Evolutionary conservation across 2,113 vertebrate species (phyloP), one percentile per base, ranked within the genome.

Genomic region (Antigone vipio): DNA sequence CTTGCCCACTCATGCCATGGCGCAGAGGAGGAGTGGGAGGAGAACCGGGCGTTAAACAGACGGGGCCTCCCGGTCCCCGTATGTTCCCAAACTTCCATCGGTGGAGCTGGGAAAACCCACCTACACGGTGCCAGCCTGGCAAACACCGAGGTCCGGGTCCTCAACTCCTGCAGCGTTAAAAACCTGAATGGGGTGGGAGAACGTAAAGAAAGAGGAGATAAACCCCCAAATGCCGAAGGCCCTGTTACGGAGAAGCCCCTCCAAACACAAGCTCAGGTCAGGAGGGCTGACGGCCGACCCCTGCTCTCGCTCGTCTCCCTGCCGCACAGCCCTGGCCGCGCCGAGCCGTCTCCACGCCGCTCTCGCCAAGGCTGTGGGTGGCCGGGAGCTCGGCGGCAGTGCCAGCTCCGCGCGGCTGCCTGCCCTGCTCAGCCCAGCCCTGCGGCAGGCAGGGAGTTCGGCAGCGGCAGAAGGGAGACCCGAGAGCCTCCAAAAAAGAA

Each of bases 281-380:
- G 20, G 35, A 14, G 6, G 35, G 49, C 19, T 5, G 47, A 6
- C 10, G 23, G 12, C 6, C 2, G n/a, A 7, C 11, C 66, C 35
- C 74, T 29, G 40, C 62, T 4, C 17, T 6, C n/a, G 2, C 49
- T 13, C 67, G 0, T 8, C 24, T 26, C 45, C 53, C 35, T 3
- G 12, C 17, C 3, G 4, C n/a, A 2, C 18, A 4, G 49, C 42
- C 5, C 14, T 0, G 56, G 58, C 30, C 0, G 4, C 47, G 82
- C 69, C 21, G 49, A 64, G 88, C 79, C 5, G 0, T 50, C 75
- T 17, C 79, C 1, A 0, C 1, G 40, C 66, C 47, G 76, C 76
- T 8, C 2, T 66, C 90, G 64, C 94, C 82, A 81, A 16, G 9
- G 3, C 79, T 0, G 77, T 62, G 93, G 86, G 96, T 38, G 82